Evolutionary conservation across 1,140 invertebrate species (phyloP), one percentile per base, ranked within the genome.

Genomic region (Euura lappo): DNA sequence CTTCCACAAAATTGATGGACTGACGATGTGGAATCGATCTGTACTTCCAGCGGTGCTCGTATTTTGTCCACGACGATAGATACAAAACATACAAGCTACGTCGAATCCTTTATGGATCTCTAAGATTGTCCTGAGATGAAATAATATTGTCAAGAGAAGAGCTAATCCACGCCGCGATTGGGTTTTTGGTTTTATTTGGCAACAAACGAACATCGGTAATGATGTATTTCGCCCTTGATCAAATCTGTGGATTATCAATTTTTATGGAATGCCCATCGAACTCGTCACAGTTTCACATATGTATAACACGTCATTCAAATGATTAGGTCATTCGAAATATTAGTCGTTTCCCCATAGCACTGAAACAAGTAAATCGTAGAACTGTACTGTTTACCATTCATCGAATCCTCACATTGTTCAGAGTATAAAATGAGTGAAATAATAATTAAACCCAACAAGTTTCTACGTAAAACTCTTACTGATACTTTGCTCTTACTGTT

Each of bases 251-350:
- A 28, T 28, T 28, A 28, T 28, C 28, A 28, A 28, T 60, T 60
- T 71, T 72, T 51, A 76, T 82, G 77, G 79, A 83, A 85, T 84
- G 78, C 80, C 77, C 66, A 68, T 70, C 45, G 13, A 4, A n/a
- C 70, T 74, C 68, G 72, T 81, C 77, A 83, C 74, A 82, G 80
- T 80, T 85, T 83, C 28, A 28, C n/a, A n/a, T n/a, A n/a, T 28
- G 1, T 77, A 65, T 76, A 75, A 8, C 71, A 51, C 79, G 74
- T 78, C 76, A 28, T 28, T 7, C 47, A 11, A 60, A 60, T 1
- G 10, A 5, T 28, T 60, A 6, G 13, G 13, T 60, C 3, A 4
- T 60, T 60, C 13, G 51, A 60, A 2, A 60, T 60, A 60, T n/a
- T 60, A 60, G 51, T 8, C 51, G 51, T 60, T 8, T 60, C 10